These are phyloP conservation scores for Antechinus stuartii DNA, from an alignment of 2,113 vertebrate genomes.

Conservation along the genomic window DNA sequence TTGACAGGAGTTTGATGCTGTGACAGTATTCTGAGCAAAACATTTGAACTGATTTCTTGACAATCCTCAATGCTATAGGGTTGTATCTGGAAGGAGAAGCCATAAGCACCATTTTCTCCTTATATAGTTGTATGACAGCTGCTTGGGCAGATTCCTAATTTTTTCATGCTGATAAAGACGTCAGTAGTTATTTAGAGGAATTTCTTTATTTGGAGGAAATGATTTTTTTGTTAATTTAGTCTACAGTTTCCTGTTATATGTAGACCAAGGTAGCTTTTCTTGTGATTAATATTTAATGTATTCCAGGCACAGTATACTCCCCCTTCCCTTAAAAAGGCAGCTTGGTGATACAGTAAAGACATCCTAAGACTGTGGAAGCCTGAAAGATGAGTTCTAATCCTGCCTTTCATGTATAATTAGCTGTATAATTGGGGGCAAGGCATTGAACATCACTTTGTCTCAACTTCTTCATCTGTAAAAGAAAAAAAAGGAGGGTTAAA, in stretches of 20 bases:
- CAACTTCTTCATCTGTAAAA: background rate
- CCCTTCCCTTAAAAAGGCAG: background rate
- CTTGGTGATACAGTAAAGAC: background rate
- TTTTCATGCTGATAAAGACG: background rate
- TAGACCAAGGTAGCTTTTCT: slow-evolving; percentile 1
- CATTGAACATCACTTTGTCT: background rate
- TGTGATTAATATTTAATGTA: slow-evolving; percentile 18
- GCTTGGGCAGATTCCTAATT: background rate
- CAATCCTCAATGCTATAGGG: background rate
- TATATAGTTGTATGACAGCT: background rate
- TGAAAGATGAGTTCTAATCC: background rate
- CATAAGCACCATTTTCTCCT: background rate
- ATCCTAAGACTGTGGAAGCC: background rate
- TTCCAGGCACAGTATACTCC: background rate
- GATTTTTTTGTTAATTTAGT: background rate
- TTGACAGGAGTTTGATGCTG: accelerated
- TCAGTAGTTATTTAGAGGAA: slow-evolving; percentile 3
- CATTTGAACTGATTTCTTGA: background rate
- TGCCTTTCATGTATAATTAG: background rate
- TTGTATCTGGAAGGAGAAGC: background rate
- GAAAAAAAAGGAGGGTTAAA: background rate
- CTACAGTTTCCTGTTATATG: background rate
- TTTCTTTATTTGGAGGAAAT: slow-evolving; percentile 10
- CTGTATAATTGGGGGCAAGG: background rate
- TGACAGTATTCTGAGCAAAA: background rate